Base-by-base conservation (phyloP, 2,113 vertebrate genomes). In the Vanacampus margaritifer region DNA sequence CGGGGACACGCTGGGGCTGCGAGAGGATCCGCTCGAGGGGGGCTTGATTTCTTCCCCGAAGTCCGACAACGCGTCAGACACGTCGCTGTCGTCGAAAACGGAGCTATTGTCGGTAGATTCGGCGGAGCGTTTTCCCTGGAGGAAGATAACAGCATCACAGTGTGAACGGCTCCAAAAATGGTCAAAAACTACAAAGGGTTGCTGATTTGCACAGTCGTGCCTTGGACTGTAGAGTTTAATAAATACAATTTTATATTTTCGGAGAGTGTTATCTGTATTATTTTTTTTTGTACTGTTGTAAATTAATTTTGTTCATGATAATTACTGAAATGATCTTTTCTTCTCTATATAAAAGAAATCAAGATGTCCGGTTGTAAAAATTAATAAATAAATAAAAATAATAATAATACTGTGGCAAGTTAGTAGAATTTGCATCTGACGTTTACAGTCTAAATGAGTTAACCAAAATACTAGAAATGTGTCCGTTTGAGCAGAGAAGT, bases 21-120 rank as follows among this genome's bases (percentile, higher is more conserved):
- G 39, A 37, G 3, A 26, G 2, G 53, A 66, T 56, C 73, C 66
- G 8, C 73, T 76, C 17, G 80, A 69, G 32, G 43, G 80, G 35
- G 19, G 21, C 9, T 2, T 24, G 8, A 10, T 13, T 23, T 37
- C 17, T 2, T 35, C 11, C 2, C 68, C 69, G 1, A 21, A 7
- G 21, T 72, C 72, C 6, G 73, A 67, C 0, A 17, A 43, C 23
- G n/a, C 14, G 9, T 80, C 77, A 2, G 79, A 85, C 5, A 61
- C 6, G 21, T 78, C 75, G 0, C 6, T 39, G 1, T 79, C 76
- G 28, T 37, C 64, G 64, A 72, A 79, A 50, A 74, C 76, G 1
- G 63, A n/a, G 24, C 26, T 11, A 0, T 71, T 69, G 0, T 74
- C 76, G 0, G 35, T 78, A 11, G 75, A 74, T 17, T 43, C 39